A percentile compares a stretch with the other conserved stretches of the same genome.
These are phyloP conservation scores for Agriopis leucophaearia DNA, from an alignment of 2,888 invertebrate genomes.

Conservation along the genomic window DNA sequence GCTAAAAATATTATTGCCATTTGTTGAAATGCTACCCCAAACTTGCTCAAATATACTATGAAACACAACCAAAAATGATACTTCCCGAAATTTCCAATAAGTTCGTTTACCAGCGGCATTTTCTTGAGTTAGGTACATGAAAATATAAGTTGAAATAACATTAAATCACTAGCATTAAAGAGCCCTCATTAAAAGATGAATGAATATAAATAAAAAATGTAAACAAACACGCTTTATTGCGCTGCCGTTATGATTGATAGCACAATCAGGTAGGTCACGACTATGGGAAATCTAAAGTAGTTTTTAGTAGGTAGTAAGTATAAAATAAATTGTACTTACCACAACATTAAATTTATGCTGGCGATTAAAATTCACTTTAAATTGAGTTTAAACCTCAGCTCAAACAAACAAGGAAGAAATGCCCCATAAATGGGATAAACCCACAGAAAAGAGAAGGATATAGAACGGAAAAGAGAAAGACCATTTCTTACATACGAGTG, in stretches of 20 bases:
- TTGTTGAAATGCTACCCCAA: conserved; percentile 83
- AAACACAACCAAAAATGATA: conserved; percentile 80
- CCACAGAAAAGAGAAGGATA: too few relatives aligned
- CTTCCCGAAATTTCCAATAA: conserved; percentile 81
- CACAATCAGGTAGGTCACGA: conserved; percentile 6
- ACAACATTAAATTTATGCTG: not conserved
- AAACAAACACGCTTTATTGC: not conserved
- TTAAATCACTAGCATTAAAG: not conserved
- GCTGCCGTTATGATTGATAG: not conserved
- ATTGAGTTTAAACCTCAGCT: too few relatives aligned
- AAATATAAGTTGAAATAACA: not conserved
- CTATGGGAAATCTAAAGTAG: too few relatives aligned
- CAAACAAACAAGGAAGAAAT: too few relatives aligned
- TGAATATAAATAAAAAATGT: not conserved
- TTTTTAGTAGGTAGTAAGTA: too few relatives aligned
- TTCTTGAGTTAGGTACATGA: not conserved
- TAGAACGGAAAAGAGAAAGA: too few relatives aligned
- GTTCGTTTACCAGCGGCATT: conserved; percentile 68
- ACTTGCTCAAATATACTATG: conserved; percentile 74
- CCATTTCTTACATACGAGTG: too few relatives aligned
- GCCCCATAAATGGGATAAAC: too few relatives aligned
- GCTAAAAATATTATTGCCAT: conserved; percentile 83
- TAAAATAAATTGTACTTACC: not conserved
- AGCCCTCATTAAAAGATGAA: not conserved
- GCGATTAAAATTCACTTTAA: too few relatives aligned